Base-by-base conservation (phyloP, 1,140 invertebrate species). In the Homalodisca vitripennis region DNA sequence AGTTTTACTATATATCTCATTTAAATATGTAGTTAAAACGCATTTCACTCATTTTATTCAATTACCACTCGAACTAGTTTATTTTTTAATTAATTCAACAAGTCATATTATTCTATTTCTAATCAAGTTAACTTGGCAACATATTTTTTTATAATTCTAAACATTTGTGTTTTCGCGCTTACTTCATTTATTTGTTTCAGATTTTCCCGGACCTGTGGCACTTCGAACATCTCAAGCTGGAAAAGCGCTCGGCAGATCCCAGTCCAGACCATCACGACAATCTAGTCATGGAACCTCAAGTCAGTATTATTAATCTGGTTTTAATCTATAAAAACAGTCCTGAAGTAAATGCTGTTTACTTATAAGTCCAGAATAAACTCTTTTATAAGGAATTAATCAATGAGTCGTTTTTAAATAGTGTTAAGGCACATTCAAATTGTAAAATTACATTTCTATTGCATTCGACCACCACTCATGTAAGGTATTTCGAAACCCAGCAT, bases 151-250 rank as follows among this genome's bases (percentile, higher is more conserved):
- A 41, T 41, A 17, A 41, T 41, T 17, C 34, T 17, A 6, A 41
- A n/a, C n/a, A n/a, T n/a, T 41, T 6, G 34, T 10, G 17, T 10
- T 10, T 17, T 17, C 6, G 17, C 34, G 34, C 34, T 41, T 6
- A 41, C 6, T 17, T 41, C 6, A 41, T 41, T 6, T 17, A 41
- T 17, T 17, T 41, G 77, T 53, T 86, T 85, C 84, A 93, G 92
- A 92, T 93, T 78, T 86, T 91, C 74, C 85, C 85, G 73, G 87
- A 92, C 77, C 88, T 91, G 80, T 94, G 91, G 79, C 90, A 94
- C 78, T 89, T 95, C 78, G 85, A 88, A 72, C 92, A 94, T 80
- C 82, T 84, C 73, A 83, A 83, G 53, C 85, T 95, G 51, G 80
- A 84, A 55, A 91, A 91, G 78, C 82, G 93, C 73, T 95, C 92